Percentiles rank a stretch among this genome's conserved stretches.
These are phyloP conservation scores for Sebastes kiyomatsui DNA, from an alignment of 2,797 vertebrate species.

Conservation along the genomic window DNA sequence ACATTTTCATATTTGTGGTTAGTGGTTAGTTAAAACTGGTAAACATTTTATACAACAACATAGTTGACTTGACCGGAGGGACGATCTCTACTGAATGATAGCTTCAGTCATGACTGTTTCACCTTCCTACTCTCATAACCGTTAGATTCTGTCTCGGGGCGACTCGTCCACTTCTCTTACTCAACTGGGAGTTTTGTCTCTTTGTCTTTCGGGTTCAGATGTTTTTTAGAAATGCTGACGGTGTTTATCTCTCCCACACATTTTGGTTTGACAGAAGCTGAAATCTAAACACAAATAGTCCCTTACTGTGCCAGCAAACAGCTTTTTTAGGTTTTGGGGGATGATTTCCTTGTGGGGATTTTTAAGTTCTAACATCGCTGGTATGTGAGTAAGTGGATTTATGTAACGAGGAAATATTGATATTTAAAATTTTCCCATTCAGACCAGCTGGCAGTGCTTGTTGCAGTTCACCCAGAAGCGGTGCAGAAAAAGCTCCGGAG, in stretches of 20 bases:
- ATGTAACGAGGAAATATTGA: background rate
- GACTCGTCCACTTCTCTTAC: background rate
- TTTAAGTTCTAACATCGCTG: background rate
- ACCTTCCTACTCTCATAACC: background rate
- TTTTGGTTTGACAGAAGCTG: slow-evolving; percentile 9
- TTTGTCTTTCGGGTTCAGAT: background rate
- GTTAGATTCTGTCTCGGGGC: background rate
- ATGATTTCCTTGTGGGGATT: background rate
- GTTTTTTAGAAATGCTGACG: background rate
- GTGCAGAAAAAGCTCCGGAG: background rate
- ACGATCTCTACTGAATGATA: background rate
- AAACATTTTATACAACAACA: background rate
- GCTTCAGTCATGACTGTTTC: background rate
- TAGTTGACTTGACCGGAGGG: background rate
- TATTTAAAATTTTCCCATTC: background rate
- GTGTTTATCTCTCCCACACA: slow-evolving; percentile 30
- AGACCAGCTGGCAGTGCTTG: background rate
- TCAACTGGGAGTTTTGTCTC: background rate
- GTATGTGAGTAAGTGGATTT: background rate
- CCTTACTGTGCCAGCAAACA: background rate
- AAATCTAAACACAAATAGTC: background rate
- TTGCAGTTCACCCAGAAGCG: background rate
- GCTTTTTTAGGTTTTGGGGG: background rate
- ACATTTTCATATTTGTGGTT: background rate
- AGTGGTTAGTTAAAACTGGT: background rate